These are phyloP conservation scores for Sebastiscus albofasciatus DNA, from an alignment of 2,797 vertebrate genomes.

Conservation along the genomic window DNA sequence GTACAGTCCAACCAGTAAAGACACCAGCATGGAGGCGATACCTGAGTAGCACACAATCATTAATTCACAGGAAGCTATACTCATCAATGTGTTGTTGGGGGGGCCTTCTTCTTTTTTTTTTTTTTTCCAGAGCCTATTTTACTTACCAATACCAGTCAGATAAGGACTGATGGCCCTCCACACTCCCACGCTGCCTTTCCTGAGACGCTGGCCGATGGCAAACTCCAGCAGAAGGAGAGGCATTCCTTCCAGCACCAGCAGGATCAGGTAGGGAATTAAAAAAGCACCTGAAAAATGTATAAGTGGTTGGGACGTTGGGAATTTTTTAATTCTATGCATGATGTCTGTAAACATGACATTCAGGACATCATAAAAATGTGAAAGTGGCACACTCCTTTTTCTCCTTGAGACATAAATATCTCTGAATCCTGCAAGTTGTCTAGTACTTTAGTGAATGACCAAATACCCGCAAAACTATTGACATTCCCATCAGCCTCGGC, in stretches of 20 bases:
- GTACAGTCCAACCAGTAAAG: conserved; percentile 89
- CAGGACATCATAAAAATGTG: neutral
- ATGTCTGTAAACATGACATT: neutral
- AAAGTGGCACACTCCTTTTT: too few relatives aligned
- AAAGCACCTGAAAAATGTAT: conserved; percentile 87
- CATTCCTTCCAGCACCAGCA: conserved; percentile 92
- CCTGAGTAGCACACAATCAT: conserved; percentile 71
- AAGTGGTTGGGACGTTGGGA: neutral
- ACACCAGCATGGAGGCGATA: conserved; percentile 89
- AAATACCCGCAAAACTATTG: too few relatives aligned
- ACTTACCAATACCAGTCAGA: conserved; percentile 90
- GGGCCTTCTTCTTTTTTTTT: neutral
- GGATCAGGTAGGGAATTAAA: conserved; percentile 94
- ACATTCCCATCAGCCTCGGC: too few relatives aligned
- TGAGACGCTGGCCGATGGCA: conserved; percentile 93
- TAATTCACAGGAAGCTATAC: neutral
- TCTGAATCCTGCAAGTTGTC: too few relatives aligned
- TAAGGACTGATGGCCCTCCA: conserved; percentile 88
- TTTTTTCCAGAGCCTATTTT: neutral
- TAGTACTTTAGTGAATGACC: too few relatives aligned
- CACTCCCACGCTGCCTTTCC: conserved; percentile 90
- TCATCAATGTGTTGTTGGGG: neutral
- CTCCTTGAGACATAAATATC: too few relatives aligned
- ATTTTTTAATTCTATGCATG: neutral
- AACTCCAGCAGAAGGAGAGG: conserved; percentile 94